Evolutionary conservation across 1,140 invertebrate species (phyloP), one percentile per base, ranked within the genome.

Genomic region (Helicoverpa zea): DNA sequence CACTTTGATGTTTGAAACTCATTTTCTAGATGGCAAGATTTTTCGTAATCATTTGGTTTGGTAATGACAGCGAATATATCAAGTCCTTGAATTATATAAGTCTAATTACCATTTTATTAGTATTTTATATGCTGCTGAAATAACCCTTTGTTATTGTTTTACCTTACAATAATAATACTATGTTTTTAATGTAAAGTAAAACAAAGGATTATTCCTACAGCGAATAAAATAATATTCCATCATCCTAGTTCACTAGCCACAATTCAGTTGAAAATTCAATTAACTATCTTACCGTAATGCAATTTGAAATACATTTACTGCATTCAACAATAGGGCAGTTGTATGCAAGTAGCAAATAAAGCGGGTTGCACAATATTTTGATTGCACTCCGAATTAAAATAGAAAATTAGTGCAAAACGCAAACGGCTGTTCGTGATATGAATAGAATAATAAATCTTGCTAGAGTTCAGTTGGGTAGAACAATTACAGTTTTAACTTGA

Each of bases 1-100:
- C 30, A 61, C 56, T 63, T 81, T 78, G 18, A 73, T 72, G 59
- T 64, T 18, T 61, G 35, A 59, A 73, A 79, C 43, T 30, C 43
- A 61, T 61, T 63, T 63, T 76, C 29, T 52, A 12, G 43, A 23
- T 29, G 73, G 63, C 58, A 47, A 30, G 43, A 47, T 76, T 76
- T 63, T 76, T 63, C 3, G 18, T 49, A 63, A 76, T 23, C 43
- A 63, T 56, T 29, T n/a, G 70, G 12, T 72, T 30, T 54, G 59
- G 13, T n/a, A 16, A 14, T 47, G 14, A 43, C n/a, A n/a, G n/a
- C 0, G 14, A 12, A 29, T 56, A 16, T 1, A 9, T 61, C 35
- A 30, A 12, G 18, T 29, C 12, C 23, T 30, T 30, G 12, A 61
- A 61, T 61, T 61, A 43, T 9, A 43, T 43, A 43, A 43, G 35